phyloP scores from a whole-genome alignment of 2,888 invertebrate genomes.

The Nineta flava region DNA sequence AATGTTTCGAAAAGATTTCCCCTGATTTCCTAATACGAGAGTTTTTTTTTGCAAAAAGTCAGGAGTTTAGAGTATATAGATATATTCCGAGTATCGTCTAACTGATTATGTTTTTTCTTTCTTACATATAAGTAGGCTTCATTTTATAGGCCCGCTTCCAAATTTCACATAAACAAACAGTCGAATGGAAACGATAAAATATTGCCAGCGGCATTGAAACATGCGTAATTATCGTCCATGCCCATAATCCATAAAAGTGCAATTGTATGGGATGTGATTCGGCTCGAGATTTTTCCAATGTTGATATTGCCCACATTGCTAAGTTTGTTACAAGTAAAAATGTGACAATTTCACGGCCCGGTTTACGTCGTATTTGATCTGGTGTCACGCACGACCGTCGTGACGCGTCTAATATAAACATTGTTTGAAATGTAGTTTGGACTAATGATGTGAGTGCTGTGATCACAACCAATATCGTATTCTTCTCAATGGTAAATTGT shows the following conservation, averaged over 20 bases:
- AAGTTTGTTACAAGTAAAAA: conserved; percentile 79
- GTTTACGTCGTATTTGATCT: conserved; percentile 71
- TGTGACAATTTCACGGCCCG: conserved; percentile 85
- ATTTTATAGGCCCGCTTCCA: conserved; percentile 94
- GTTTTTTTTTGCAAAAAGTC: not conserved
- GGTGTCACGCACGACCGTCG: conserved; percentile 66
- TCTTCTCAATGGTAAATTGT: conserved; percentile 68
- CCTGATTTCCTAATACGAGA: too few relatives aligned
- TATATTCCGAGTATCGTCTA: too few relatives aligned
- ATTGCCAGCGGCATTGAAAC: conserved; percentile 87
- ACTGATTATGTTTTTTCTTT: not conserved
- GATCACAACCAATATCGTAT: conserved; percentile 65
- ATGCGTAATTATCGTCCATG: conserved; percentile 91
- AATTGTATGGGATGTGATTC: conserved; percentile 85
- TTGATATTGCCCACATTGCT: conserved; percentile 91
- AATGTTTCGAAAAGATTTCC: too few relatives aligned
- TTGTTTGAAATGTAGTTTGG: conserved; percentile 79
- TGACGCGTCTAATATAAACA: conserved; percentile 83
- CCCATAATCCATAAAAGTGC: conserved; percentile 85
- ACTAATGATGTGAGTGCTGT: conserved; percentile 73
- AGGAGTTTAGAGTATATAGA: not conserved
- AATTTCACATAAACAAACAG: conserved; percentile 88
- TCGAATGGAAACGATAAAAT: conserved; percentile 89
- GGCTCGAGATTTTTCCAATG: conserved; percentile 77
- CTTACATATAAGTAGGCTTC: conserved; percentile 69